Evolutionary conservation across 2,888 invertebrate species (phyloP), one percentile per base, ranked within the genome.

Genomic region (Troides aeacus): DNA sequence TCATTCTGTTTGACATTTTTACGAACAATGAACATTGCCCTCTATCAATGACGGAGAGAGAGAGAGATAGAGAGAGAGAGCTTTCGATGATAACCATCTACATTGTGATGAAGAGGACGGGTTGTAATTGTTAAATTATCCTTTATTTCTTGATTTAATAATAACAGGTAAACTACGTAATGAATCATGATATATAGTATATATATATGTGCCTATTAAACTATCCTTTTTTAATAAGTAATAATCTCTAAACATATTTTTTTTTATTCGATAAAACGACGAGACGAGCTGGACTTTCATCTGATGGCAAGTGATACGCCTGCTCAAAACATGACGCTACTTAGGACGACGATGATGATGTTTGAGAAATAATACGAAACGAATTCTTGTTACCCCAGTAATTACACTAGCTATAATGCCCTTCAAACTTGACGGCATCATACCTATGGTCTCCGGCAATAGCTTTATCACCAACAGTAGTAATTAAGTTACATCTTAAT

Each of bases 1-100:
- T 92, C 91, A 91, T 91, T 89, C 88, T 86, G 87, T 89, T 91
- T 90, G 89, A 90, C 90, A 90, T 90, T 90, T 88, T 88, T 87
- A 86, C 85, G 87, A 89, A 92, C 90, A 91, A 90, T 89, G 83
- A 84, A 73, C 73, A 78, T 71, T 75, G 75, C 77, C 74, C 53
- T 78, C 76, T 83, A 86, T 83, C 84, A 21, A 21, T 77, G 46
- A 46, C 15, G n/a, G n/a, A 46, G 46, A 30, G 30, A 46, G 46
- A 42, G 42, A 46, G 15, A 46, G 21, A 46, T 15, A 30, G 30
- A 46, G 46, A 42, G 42, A 46, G 15, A 46, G 46, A 46, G 46
- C 79, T 85, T 81, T 76, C 76, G 72, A 81, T 67, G 77, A 79
- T 78, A 74, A 72, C 71, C 72, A 79, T 74, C 75, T 71, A 64